These are phyloP conservation scores for Corythornis cristatus DNA, from an alignment of 2,113 vertebrate species.

Conservation along the genomic window DNA sequence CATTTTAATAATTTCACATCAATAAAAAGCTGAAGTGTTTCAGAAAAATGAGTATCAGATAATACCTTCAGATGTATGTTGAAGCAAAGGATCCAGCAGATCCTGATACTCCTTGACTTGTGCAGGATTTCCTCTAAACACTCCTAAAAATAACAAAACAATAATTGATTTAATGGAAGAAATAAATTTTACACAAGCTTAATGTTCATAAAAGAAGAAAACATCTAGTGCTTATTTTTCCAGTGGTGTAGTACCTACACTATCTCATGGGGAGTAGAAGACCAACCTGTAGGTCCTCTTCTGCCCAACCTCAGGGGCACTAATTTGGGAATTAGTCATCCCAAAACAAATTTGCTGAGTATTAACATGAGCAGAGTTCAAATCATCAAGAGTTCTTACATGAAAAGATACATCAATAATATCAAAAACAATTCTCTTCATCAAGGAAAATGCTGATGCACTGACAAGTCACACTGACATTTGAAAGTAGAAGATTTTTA, in stretches of 20 bases:
- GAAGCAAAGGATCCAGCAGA: constrained; percentile 88
- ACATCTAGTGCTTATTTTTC: neutral
- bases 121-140: constrained; percentile 88
- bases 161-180: neutral
- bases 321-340: neutral
- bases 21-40: neutral
- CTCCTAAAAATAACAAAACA: constrained; percentile 75
- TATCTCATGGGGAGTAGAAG: neutral
- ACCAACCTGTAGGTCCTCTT: neutral
- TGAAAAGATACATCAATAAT: neutral
- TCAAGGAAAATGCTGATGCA: neutral
- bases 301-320: neutral
- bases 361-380: neutral
- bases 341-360: neutral
- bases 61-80: constrained; percentile 88
- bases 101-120: constrained; percentile 93
- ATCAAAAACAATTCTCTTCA: neutral
- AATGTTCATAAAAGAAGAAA: neutral
- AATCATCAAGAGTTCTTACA: neutral
- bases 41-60: neutral
- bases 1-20: neutral
- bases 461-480: neutral
- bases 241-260: neutral
- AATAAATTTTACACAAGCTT: neutral
- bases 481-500: neutral